Conservation (phyloP, 2,888 invertebrate species). For the Biston betularia region DNA sequence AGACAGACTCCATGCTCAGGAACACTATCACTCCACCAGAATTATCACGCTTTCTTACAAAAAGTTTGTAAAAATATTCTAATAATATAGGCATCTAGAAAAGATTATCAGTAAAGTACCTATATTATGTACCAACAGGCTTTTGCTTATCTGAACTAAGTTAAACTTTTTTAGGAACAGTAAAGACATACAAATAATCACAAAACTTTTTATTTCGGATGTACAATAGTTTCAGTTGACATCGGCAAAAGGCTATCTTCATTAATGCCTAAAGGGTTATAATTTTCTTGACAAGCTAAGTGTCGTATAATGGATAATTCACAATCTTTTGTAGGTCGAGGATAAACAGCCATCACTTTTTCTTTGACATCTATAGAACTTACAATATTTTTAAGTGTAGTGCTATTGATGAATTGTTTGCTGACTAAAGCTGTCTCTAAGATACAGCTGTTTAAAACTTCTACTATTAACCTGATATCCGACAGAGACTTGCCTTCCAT, state of each 20-base stretch:
- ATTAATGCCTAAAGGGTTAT: conserved; percentile 69
- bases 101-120: too few relatives aligned
- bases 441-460: conserved; percentile 67
- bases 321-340: conserved; percentile 54
- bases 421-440: conserved; percentile 68
- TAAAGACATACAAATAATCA: neutral
- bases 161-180: neutral
- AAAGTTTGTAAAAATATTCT: too few relatives aligned
- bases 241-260: conserved; percentile 53
- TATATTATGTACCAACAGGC: too few relatives aligned
- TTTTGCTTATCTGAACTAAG: too few relatives aligned
- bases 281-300: conserved; percentile 59
- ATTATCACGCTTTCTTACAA: too few relatives aligned
- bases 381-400: conserved; percentile 53
- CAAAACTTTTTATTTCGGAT: neutral
- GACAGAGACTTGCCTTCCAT: conserved; percentile 70
- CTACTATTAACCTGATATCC: conserved; percentile 51
- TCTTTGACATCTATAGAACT: conserved; percentile 57
- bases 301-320: conserved; percentile 60
- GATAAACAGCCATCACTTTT: conserved; percentile 51
- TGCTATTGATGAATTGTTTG: conserved; percentile 61
- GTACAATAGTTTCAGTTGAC: neutral
- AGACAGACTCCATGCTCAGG: too few relatives aligned
- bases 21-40: too few relatives aligned
- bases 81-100: too few relatives aligned